Evolutionary conservation across 2,113 vertebrate species (phyloP).

Genomic region (Crotalus horridus): DNA sequence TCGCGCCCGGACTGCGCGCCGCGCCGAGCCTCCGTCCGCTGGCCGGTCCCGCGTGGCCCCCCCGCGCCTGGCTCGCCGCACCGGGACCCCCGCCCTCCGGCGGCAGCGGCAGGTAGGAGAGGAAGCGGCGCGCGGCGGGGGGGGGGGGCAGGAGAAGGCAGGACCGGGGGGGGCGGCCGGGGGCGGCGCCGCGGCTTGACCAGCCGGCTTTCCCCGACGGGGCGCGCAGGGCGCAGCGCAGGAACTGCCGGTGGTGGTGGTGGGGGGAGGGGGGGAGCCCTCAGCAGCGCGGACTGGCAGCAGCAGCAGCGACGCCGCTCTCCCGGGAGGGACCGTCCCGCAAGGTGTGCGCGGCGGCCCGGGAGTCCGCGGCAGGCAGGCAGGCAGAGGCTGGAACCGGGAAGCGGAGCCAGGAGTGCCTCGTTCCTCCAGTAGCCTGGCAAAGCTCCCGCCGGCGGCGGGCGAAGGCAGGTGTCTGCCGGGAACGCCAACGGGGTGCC

Average conservation of each 20-base stretch:
- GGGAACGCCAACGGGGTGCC: too few relatives aligned
- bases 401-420: not conserved
- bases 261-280: too few relatives aligned
- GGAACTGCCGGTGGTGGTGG: not conserved
- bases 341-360: too few relatives aligned
- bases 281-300: not conserved
- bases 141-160: not conserved
- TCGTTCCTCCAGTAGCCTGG: not conserved
- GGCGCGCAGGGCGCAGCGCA: not conserved
- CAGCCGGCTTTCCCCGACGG: not conserved
- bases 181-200: not conserved
- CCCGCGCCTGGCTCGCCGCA: constrained; percentile 12
- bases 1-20: constrained; percentile 50
- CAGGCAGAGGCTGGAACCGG: not conserved
- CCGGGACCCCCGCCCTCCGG: constrained; percentile 67
- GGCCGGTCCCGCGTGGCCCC: constrained; percentile 63
- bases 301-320: too few relatives aligned
- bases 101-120: constrained; percentile 27
- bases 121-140: not conserved
- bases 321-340: not conserved
- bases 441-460: not conserved
- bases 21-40: constrained; percentile 57
- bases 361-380: not conserved
- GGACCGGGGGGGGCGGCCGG: not conserved
- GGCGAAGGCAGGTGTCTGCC: not conserved